Percentiles rank a stretch among this genome's conserved stretches.
Conservation (phyloP, 2,888 invertebrate genomes). For the Stegana nigrithorax region DNA sequence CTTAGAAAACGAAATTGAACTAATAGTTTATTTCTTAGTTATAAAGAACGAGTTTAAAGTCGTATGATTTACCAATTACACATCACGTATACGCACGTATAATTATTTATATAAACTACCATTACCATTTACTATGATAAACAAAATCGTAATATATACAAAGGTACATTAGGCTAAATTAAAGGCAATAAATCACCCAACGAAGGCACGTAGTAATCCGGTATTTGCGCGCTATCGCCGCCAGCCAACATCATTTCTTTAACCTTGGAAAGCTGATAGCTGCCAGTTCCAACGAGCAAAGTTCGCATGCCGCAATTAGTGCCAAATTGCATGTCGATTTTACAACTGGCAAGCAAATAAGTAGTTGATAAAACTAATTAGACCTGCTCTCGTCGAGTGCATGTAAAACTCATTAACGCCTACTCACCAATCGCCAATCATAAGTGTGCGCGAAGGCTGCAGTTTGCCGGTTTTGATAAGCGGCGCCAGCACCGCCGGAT, state of each 20-base stretch:
- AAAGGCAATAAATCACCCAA: constrained; percentile 76
- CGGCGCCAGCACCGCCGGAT: constrained; percentile 80
- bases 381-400: not conserved
- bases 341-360: constrained; percentile 79
- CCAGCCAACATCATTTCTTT: constrained; percentile 69
- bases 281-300: constrained; percentile 87
- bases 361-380: too few relatives aligned
- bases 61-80: not conserved
- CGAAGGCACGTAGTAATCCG: constrained; percentile 79
- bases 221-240: constrained; percentile 70
- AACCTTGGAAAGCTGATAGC: constrained; percentile 75
- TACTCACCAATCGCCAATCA: constrained; percentile 67
- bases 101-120: too few relatives aligned
- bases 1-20: too few relatives aligned
- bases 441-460: constrained; percentile 78
- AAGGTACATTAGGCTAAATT: not conserved
- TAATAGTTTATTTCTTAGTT: too few relatives aligned
- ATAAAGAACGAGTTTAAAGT: not conserved
- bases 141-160: too few relatives aligned
- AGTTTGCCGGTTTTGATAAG: constrained; percentile 78
- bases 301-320: constrained; percentile 89
- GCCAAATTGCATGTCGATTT: constrained; percentile 93
- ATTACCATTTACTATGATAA: not conserved
- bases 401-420: not conserved
- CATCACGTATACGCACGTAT: not conserved